Evolutionary conservation across 1,140 invertebrate species (phyloP), one percentile per base, ranked within the genome.

Genomic region (Prorops nasuta): DNA sequence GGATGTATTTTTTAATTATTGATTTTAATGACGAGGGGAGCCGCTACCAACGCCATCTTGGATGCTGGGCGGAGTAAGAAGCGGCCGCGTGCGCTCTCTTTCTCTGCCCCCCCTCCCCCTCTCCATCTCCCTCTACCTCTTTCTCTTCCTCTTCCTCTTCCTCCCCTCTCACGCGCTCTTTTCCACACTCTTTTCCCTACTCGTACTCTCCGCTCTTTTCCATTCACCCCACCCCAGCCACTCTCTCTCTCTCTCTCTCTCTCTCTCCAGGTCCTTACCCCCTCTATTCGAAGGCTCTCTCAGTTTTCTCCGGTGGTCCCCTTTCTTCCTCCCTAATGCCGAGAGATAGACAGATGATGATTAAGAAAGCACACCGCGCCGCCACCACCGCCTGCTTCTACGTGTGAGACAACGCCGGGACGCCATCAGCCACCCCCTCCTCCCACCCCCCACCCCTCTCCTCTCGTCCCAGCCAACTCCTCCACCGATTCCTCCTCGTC

Each of bases 1-100:
- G 71, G 71, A 76, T 77, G 74, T 77, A 77, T 77, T 77, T 77
- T 77, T 77, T 77, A 77, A 76, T 77, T 77, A 77, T 77, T 77
- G 75, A 77, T 77, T 77, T 77, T 77, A 77, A 76, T 76, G 75
- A 76, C 71, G 71, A 76, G 74, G 71, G 69, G 70, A 67, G 69
- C 67, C 66, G 65, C 64, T 69, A 59, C 51, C 65, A 74, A 76
- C 74, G 75, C 74, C 74, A 77, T 76, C 75, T 77, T 76, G 74
- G 72, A 77, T 76, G 74, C 75, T 78, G 75, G 75, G 75, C 75
- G 74, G 74, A 76, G 75, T 76, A 78, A 76, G 69, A 71, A 70
- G 58, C 67, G 63, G 44, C 46, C 52, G 51, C 49, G 51, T 63
- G 56, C 58, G 50, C 36, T 49, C 32, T 47, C 35, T 42, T 14